These are phyloP conservation scores for Enteromius fasciolatus DNA, from an alignment of 2,797 vertebrate species.

Conservation along the genomic window DNA sequence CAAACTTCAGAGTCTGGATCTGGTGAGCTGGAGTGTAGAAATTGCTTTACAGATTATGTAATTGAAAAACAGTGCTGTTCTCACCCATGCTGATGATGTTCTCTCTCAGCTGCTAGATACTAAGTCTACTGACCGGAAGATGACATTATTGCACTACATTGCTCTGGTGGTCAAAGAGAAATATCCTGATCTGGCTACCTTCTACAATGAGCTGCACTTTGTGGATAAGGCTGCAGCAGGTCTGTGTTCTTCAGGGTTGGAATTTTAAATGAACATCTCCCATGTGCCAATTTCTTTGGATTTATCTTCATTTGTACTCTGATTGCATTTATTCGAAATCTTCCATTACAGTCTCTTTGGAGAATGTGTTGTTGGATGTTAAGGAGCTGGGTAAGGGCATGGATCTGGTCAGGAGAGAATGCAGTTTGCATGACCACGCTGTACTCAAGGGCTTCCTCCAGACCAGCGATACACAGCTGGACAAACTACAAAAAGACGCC, in stretches of 20 bases:
- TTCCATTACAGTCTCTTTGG: slow-evolving; percentile 85
- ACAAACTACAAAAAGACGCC: slow-evolving; percentile 91
- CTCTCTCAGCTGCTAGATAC: slow-evolving; percentile 89
- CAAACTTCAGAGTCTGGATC: slow-evolving; percentile 95
- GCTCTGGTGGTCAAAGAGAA: slow-evolving; percentile 94
- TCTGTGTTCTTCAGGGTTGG: slow-evolving; percentile 56
- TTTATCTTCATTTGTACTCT: background rate
- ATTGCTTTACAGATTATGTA: background rate
- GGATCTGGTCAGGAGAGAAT: slow-evolving; percentile 92
- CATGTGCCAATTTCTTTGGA: background rate
- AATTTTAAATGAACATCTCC: background rate
- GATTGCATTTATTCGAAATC: background rate
- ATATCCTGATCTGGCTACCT: slow-evolving; percentile 89
- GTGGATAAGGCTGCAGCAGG: slow-evolving; percentile 97
- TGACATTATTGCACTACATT: slow-evolving; percentile 96
- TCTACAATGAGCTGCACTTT: slow-evolving; percentile 93
- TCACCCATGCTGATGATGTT: slow-evolving; percentile 12
- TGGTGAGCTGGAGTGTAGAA: slow-evolving; percentile 78
- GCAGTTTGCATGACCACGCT: slow-evolving; percentile 87
- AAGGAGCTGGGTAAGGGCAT: slow-evolving; percentile 94
- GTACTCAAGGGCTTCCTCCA: slow-evolving; percentile 91
- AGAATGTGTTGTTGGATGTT: slow-evolving; percentile 94
- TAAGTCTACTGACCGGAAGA: slow-evolving; percentile 95
- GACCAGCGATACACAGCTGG: slow-evolving; percentile 85
- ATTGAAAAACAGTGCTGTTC: background rate